phyloP scores from a whole-genome alignment of 1,140 invertebrate species.

The Nixonia krombeini region DNA sequence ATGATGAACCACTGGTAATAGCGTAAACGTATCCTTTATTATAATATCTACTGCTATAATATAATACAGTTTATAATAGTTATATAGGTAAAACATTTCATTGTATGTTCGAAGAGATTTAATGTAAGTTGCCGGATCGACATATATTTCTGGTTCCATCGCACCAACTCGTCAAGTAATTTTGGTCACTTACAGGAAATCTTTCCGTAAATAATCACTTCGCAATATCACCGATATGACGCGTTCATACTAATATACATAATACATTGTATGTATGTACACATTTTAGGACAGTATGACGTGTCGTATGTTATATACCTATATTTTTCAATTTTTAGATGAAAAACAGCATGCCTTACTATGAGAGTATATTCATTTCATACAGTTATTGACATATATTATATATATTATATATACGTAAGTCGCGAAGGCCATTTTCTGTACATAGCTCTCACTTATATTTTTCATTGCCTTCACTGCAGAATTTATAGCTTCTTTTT shows the following conservation, averaged over 20 bases:
- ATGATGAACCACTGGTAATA: slow-evolving; percentile 94
- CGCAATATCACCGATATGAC: background rate
- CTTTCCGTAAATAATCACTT: slow-evolving; percentile 1
- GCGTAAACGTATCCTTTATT: slow-evolving; percentile 73
- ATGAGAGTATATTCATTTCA: too few relatives aligned
- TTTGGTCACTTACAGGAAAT: slow-evolving; percentile 3
- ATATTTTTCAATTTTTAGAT: too few relatives aligned
- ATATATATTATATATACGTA: background rate
- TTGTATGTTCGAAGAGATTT: slow-evolving; percentile 21
- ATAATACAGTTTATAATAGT: slow-evolving; percentile 34
- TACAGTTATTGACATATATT: too few relatives aligned
- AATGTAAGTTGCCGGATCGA: slow-evolving; percentile 31
- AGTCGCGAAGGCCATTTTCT: background rate
- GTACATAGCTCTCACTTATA: background rate
- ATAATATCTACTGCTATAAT: slow-evolving; percentile 32
- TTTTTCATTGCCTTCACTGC: background rate
- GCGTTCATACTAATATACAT: background rate
- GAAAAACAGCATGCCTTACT: too few relatives aligned
- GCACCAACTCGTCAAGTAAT: slow-evolving; percentile 10
- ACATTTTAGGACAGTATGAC: background rate
- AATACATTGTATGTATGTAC: background rate
- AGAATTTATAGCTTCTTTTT: background rate
- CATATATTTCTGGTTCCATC: slow-evolving; percentile 30
- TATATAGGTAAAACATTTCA: slow-evolving; percentile 41
- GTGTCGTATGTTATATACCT: background rate